Conservation (phyloP, 2,888 invertebrate genomes). For the Amphimallon solstitiale region DNA sequence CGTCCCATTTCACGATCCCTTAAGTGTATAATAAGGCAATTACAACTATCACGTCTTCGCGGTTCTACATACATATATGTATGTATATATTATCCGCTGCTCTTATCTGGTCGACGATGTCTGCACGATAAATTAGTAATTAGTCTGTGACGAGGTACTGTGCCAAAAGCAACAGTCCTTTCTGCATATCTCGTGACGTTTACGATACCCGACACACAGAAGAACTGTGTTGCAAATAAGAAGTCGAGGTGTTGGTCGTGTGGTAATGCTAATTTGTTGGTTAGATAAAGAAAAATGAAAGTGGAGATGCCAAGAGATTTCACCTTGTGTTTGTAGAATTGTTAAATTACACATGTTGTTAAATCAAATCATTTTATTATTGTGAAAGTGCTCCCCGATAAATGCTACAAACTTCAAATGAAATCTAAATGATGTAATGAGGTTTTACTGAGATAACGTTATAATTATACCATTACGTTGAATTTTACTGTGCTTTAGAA, state of each 20-base stretch:
- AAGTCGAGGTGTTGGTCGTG: not conserved
- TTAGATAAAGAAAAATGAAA: not conserved
- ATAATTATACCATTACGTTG: too few relatives aligned
- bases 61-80: constrained; percentile 23
- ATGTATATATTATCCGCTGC: not conserved
- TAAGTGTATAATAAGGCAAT: constrained; percentile 31
- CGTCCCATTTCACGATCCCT: constrained; percentile 28
- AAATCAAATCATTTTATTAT: too few relatives aligned
- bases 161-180: constrained; percentile 46
- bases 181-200: constrained; percentile 13
- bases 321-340: too few relatives aligned
- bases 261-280: constrained; percentile 4
- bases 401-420: too few relatives aligned
- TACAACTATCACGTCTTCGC: constrained; percentile 23
- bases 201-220: constrained; percentile 17
- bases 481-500: too few relatives aligned
- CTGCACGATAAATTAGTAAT: constrained; percentile 48
- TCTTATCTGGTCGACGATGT: constrained; percentile 35
- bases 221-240: constrained; percentile 5
- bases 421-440: too few relatives aligned
- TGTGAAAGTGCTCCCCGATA: too few relatives aligned
- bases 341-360: too few relatives aligned
- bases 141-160: constrained; percentile 48
- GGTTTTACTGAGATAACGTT: too few relatives aligned
- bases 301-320: too few relatives aligned